Conservation (phyloP, 1,140 invertebrate genomes). For the Sinella curviseta region DNA sequence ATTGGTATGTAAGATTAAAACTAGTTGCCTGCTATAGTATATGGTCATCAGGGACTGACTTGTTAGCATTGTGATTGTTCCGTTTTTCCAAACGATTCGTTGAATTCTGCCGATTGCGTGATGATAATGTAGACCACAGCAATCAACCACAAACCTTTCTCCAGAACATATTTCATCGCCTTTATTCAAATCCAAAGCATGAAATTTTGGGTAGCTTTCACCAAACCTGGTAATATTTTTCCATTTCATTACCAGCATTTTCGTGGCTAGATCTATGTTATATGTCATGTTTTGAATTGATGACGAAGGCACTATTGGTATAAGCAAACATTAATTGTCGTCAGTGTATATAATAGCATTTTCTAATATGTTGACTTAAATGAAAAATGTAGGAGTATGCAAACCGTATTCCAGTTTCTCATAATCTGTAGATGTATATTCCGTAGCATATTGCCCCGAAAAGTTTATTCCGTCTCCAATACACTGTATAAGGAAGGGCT, state of each 20-base stretch:
- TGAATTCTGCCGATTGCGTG: neutral
- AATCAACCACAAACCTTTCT: neutral
- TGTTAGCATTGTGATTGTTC: neutral
- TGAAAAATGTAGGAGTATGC: no score
- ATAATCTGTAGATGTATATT: neutral
- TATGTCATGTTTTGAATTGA: no score
- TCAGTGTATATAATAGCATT: no score
- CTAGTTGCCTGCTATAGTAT: neutral
- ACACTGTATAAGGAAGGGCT: neutral
- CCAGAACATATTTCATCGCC: neutral
- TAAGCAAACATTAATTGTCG: no score
- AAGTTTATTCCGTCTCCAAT: neutral
- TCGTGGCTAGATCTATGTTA: no score
- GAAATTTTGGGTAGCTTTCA: neutral
- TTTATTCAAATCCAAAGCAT: neutral
- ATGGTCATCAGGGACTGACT: neutral
- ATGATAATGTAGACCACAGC: neutral
- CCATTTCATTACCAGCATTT: no score
- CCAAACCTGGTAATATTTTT: neutral
- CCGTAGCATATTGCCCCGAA: neutral
- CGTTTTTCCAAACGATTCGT: neutral
- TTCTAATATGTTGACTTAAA: neutral
- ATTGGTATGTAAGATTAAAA: neutral
- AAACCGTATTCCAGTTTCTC: neutral
- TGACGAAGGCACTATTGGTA: no score